Percentiles rank a stretch among this genome's conserved stretches.
Evolutionary conservation across 2,797 vertebrate species (phyloP).

Genomic region (Heterohyrax brucei): DNA sequence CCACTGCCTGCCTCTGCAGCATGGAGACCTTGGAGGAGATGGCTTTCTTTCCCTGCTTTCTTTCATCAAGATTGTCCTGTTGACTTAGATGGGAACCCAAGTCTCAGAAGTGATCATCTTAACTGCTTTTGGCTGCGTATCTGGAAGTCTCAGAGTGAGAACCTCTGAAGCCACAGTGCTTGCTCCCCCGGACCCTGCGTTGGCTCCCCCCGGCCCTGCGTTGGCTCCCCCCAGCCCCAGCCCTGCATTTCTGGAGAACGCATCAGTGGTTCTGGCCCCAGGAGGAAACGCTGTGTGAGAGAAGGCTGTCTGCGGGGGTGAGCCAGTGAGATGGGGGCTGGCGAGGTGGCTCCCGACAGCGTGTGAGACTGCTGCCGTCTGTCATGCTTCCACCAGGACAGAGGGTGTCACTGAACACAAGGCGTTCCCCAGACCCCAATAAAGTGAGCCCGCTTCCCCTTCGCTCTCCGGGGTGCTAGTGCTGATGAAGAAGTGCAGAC

Average conservation of each 20-base stretch:
- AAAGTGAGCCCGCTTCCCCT: slow-evolving; percentile 59
- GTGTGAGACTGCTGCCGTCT: slow-evolving; percentile 92
- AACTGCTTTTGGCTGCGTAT: neutral
- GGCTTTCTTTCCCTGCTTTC: accelerated
- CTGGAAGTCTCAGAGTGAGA: neutral
- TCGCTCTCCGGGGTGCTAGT: slow-evolving; percentile 37
- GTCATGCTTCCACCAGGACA: slow-evolving; percentile 93
- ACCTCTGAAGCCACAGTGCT: neutral
- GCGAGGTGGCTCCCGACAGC: slow-evolving; percentile 90
- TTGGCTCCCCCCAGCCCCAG: neutral
- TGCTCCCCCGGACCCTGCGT: too few relatives aligned
- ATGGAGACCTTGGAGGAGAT: neutral
- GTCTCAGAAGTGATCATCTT: neutral
- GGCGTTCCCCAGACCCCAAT: slow-evolving; percentile 83
- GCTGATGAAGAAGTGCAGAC: slow-evolving; percentile 24
- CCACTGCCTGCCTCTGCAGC: neutral
- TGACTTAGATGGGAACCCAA: neutral
- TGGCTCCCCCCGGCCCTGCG: neutral
- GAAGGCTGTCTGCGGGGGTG: slow-evolving; percentile 88
- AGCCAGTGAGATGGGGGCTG: slow-evolving; percentile 92
- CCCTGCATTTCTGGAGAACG: slow-evolving; percentile 8
- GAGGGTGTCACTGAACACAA: slow-evolving; percentile 90
- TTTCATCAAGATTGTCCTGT: neutral
- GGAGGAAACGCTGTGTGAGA: slow-evolving; percentile 89
- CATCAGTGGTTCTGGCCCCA: slow-evolving; percentile 88